A percentile compares a stretch with the other conserved stretches of the same genome.
Evolutionary conservation across 2,113 vertebrate genomes (phyloP).

Genomic region (Rhipidura dahli): DNA sequence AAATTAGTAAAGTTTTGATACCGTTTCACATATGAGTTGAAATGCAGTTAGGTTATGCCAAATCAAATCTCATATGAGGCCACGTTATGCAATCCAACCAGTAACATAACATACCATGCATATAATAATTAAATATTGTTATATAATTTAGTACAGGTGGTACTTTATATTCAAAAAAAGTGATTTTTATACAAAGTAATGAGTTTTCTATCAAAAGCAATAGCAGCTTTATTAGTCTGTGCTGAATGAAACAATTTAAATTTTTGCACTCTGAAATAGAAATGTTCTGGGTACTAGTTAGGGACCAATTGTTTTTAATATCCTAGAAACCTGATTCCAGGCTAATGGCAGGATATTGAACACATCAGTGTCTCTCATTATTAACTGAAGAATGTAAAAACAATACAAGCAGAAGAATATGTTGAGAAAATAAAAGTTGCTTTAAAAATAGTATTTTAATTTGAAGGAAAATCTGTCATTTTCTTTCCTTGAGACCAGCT

Average conservation of each 20-base stretch:
- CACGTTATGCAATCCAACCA: background rate
- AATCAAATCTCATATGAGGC: background rate
- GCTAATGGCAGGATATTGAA: background rate
- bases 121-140: slow-evolving; percentile 1
- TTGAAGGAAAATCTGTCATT: background rate
- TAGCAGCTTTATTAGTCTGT: background rate
- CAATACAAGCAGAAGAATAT: background rate
- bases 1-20: background rate
- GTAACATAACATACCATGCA: background rate
- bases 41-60: background rate
- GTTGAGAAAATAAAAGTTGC: background rate
- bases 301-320: slow-evolving; percentile 4
- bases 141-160: background rate
- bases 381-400: background rate
- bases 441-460: background rate
- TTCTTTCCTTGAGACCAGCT: background rate
- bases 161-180: background rate
- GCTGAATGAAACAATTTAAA: background rate
- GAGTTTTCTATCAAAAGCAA: background rate
- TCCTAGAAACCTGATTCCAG: background rate
- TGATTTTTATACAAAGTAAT: background rate
- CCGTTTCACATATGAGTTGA: background rate
- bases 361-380: background rate
- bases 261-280: slow-evolving; percentile 8
- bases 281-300: background rate